These are phyloP conservation scores for Drosophila yakuba DNA, from an alignment of 1,140 invertebrate species.

Conservation along the genomic window DNA sequence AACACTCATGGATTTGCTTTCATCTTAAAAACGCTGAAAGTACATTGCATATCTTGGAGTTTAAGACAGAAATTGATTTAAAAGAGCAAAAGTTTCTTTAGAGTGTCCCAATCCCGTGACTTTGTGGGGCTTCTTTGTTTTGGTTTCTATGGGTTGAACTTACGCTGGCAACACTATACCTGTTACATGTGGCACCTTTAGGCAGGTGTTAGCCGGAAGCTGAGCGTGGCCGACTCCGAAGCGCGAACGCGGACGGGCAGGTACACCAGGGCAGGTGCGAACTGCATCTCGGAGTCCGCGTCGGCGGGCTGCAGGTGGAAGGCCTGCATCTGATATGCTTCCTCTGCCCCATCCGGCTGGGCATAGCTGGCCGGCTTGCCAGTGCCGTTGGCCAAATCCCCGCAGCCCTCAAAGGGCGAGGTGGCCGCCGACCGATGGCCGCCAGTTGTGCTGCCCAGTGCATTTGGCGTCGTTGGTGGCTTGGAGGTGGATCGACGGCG, in stretches of 20 bases:
- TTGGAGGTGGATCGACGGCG: constrained; percentile 19
- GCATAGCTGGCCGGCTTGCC: constrained; percentile 73
- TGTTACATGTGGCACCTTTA: constrained; percentile 84
- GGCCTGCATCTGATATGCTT: constrained; percentile 78
- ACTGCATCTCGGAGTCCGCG: constrained; percentile 74
- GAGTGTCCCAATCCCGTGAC: neutral
- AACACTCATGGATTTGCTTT: neutral
- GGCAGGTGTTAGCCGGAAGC: constrained; percentile 96
- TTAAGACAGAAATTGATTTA: no score
- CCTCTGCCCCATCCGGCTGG: constrained; percentile 59
- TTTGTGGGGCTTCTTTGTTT: neutral
- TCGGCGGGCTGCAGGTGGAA: constrained; percentile 78
- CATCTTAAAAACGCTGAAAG: neutral
- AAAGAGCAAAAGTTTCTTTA: no score
- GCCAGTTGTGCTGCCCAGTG: constrained; percentile 17
- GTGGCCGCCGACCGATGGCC: constrained; percentile 67
- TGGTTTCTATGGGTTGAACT: constrained; percentile 54
- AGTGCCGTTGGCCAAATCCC: constrained; percentile 64
- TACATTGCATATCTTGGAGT: no score
- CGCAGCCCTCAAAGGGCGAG: constrained; percentile 67
- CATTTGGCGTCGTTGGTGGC: constrained; percentile 47
- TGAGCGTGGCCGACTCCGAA: constrained; percentile 90
- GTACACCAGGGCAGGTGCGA: constrained; percentile 95
- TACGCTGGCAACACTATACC: constrained; percentile 77
- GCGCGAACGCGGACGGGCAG: constrained; percentile 94